A percentile compares a stretch with the other conserved stretches of the same genome.
These are phyloP conservation scores for Saguinus midas DNA, from an alignment of 2,113 vertebrate species.

Conservation along the genomic window DNA sequence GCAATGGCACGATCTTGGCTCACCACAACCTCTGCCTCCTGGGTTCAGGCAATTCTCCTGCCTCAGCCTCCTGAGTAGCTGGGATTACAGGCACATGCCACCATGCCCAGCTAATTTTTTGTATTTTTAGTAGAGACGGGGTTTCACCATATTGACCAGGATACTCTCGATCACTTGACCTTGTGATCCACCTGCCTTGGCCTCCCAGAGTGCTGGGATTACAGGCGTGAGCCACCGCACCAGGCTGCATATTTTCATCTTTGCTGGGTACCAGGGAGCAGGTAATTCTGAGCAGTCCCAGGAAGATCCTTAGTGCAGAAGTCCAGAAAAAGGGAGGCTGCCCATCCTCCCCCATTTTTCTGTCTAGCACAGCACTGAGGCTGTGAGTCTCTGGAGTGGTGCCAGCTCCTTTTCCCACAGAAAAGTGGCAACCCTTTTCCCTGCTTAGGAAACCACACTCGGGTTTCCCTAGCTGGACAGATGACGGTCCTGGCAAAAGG, in stretches of 20 bases:
- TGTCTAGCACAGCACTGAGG: not conserved
- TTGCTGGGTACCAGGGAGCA: not conserved
- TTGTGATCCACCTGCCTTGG: too few relatives aligned
- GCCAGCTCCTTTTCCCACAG: constrained; percentile 56
- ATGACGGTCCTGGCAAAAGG: constrained; percentile 51
- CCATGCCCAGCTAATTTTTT: too few relatives aligned
- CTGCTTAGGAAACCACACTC: constrained; percentile 66
- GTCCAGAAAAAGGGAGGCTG: not conserved
- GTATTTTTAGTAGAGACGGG: too few relatives aligned
- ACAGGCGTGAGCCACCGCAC: too few relatives aligned
- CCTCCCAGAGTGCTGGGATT: too few relatives aligned
- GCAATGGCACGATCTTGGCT: too few relatives aligned
- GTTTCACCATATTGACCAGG: too few relatives aligned
- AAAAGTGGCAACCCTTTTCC: constrained; percentile 63
- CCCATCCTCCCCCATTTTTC: not conserved
- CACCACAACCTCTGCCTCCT: too few relatives aligned
- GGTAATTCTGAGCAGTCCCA: not conserved
- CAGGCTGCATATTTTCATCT: not conserved
- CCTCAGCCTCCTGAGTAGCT: too few relatives aligned
- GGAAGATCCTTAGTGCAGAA: not conserved
- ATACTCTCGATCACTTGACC: too few relatives aligned
- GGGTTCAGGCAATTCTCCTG: too few relatives aligned
- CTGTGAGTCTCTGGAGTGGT: not conserved
- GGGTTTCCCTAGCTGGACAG: constrained; percentile 55
- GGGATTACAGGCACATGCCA: too few relatives aligned